Evolutionary conservation across 2,797 vertebrate genomes (phyloP), one percentile per base, ranked within the genome.

Genomic region (Sebastes melanostomus): DNA sequence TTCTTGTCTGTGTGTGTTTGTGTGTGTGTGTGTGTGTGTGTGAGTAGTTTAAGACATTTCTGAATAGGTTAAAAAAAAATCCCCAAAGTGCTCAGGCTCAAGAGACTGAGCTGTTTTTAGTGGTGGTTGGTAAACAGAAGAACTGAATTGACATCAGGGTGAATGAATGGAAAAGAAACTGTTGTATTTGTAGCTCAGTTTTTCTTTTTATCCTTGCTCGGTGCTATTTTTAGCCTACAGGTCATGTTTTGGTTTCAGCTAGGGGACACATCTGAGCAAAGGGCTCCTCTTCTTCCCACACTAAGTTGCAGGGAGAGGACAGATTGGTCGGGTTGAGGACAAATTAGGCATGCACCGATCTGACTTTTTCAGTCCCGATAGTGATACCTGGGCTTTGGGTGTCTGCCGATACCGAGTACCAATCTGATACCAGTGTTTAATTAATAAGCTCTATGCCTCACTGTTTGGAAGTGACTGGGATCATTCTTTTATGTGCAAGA

Each of bases 181-280:
- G 58, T 5, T 25, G 18, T 56, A 29, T 80, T 81, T 83, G 36
- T 54, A 27, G 72, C 13, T 56, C 5, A 1, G 8, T 68, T 83
- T 78, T 78, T 38, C 52, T 83, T 79, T 85, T 65, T 63, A 67
- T 75, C 71, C 25, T 82, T 62, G 50, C 29, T 55, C 22, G 5
- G 38, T 69, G 60, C 75, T 91, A 89, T 90, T 89, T 91, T 88
- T 87, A 88, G 60, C 29, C 76, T 11, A 0, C 25, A 77, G 77
- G 81, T 80, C 67, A 83, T 87, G 84, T 92, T 91, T 85, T 76
- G 75, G 71, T 86, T 77, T 69, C 14, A 76, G 38, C 42, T 16
- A 42, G 22, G 55, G 71, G 60, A 76, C 81, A 84, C 79, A 78
- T 82, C 75, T 74, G 71, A 85, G 67, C 36, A 68, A 50, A 24